Evolutionary conservation across 2,888 invertebrate genomes (phyloP), one percentile per base, ranked within the genome.

Genomic region (Athetis lepigone): DNA sequence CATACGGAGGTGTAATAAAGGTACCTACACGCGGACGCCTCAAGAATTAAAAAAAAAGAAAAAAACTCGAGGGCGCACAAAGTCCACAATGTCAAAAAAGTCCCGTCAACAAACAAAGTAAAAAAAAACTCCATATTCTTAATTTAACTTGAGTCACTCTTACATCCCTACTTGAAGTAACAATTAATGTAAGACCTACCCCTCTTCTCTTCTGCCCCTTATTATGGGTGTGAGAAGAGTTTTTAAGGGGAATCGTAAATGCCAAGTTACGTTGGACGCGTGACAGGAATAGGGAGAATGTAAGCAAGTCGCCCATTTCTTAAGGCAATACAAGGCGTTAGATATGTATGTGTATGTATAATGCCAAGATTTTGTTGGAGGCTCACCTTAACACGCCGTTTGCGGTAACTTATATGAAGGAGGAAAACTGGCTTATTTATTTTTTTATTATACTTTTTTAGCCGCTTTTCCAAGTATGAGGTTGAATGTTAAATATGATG

Each of bases 101-200:
- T 92, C 92, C 87, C 86, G 88, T 91, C 93, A 90, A 94, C 94
- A 94, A 94, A 94, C 94, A 93, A 91, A 92, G 90, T 90, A 88
- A 86, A 87, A 86, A 87, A 87, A 88, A 92, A 89, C 91, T 93
- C 91, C 93, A 94, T 93, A 95, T 95, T 95, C 95, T 95, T 95
- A 95, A 95, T 95, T 94, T 94, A 95, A 94, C 94, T 94, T 94
- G 93, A 94, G 93, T 93, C 93, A 91, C 92, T 93, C 90, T 92
- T 92, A 92, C 93, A 91, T 92, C 92, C 91, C 92, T 88, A 90
- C 90, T 92, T 87, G 86, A 87, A 75, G 54, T 37, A 77, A 76
- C 93, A 86, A 82, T 54, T 71, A 36, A 59, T 73, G 69, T 85
- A 65, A 79, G 47, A 87, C 62, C 54, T 85, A 58, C 59, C 58